Evolutionary conservation across 1,140 invertebrate species (phyloP), one percentile per base, ranked within the genome.

Genomic region (Notospermus geniculatus): DNA sequence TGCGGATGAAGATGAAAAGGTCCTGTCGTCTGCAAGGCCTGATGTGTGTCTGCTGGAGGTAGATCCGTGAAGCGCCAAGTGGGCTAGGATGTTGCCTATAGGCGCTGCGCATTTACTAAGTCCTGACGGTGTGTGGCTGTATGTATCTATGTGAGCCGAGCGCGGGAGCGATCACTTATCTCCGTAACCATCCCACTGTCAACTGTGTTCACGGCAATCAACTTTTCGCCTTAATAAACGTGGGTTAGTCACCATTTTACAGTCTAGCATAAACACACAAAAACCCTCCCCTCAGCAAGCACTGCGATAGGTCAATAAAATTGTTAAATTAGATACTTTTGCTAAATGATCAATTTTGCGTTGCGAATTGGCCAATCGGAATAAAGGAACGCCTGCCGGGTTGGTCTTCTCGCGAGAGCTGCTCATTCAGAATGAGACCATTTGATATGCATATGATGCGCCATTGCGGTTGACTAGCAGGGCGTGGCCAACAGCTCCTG

Each of bases 341-440:
- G n/a, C 19, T 50, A 27, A 50, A 50, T 50, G 46, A 50, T 50
- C 46, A 50, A 50, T 50, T 50, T 50, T 50, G n/a, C 25, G n/a
- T 27, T 50, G 25, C 46, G 46, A 50, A 36, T 36, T 4, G 32
- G 15, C 32, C 32, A 36, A 36, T 36, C 32, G 32, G 32, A 36
- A 36, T 36, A 36, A 36, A 36, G 32, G 32, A 36, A 36, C 32
- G 32, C 32, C 32, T 36, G 32, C 32, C 32, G 32, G 32, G 32
- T 36, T 36, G 32, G 32, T 15, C 32, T 36, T 36, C 32, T 36
- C 32, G 32, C 32, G 15, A 36, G 4, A 15, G 32, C 32, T 36
- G 32, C 32, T 36, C 32, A 36, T 36, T 36, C 32, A 36, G 32
- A 36, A 36, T 36, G 32, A 4, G 32, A 36, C 32, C 32, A 36